Evolutionary conservation across 2,797 vertebrate genomes (phyloP).

Genomic region (Limnodromus scolopaceus): DNA sequence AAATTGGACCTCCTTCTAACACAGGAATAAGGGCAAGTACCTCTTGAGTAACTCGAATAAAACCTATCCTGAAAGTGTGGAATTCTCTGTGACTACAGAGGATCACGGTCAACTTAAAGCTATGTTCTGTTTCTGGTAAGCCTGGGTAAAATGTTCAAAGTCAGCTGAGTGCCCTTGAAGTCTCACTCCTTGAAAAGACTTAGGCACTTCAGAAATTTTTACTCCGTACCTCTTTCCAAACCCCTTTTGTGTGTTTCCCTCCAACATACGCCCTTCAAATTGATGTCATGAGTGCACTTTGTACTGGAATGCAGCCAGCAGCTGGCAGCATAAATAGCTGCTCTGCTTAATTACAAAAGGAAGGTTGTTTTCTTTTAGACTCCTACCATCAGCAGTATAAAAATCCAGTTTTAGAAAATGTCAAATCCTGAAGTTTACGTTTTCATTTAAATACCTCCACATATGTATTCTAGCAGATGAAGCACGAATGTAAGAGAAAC

Average conservation of each 20-base stretch:
- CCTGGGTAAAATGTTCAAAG: conserved; percentile 10
- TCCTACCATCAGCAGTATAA: not conserved
- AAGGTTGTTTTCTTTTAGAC: not conserved
- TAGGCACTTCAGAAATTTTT: not conserved
- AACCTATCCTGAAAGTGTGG: not conserved
- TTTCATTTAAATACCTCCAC: not conserved
- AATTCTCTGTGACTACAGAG: not conserved
- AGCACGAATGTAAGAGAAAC: not conserved
- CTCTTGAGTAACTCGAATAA: not conserved
- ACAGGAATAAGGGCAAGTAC: not conserved
- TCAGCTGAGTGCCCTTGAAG: conserved; percentile 4
- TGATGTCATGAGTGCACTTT: conserved; percentile 46
- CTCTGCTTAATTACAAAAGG: conserved; percentile 45
- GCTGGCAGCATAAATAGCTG: conserved; percentile 10
- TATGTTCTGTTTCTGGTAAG: not conserved
- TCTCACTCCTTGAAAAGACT: not conserved
- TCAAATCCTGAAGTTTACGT: not conserved
- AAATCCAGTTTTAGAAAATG: not conserved
- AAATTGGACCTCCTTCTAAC: not conserved
- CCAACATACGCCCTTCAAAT: conserved; percentile 45
- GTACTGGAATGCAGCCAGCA: not conserved
- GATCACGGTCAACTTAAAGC: not conserved
- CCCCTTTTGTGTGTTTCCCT: not conserved
- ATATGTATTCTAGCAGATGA: not conserved
- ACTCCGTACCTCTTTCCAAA: conserved; percentile 22